Base-by-base conservation (phyloP, 2,113 vertebrate species). In the Ardeotis arabs region DNA sequence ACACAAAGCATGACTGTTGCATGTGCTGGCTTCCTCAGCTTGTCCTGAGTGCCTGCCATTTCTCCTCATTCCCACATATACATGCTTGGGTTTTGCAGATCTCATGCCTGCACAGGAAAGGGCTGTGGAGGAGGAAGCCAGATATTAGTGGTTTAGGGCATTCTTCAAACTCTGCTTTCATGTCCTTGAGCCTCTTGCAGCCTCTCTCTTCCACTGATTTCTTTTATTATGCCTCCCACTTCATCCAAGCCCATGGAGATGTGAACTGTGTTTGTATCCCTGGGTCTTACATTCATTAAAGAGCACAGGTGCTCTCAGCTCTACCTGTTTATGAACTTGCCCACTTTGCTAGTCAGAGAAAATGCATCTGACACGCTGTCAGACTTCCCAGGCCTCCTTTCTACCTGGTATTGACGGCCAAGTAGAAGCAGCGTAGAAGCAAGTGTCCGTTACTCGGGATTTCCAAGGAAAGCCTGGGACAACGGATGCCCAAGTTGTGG, bases 391-490 rank as follows among this genome's bases (percentile, higher is more conserved):
- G 18, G 21, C 10, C 23, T 39, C 18, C 10, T 49, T 62, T 45
- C 24, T 16, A 11, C 12, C 81, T 33, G 66, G 56, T 7, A 4
- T 25, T 41, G 68, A 18, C n/a, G 73, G 59, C 80, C 52, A 56
- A 7, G 21, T 63, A 90, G 83, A 53, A 58, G 84, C 55, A 28
- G 21, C 28, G 5, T 15, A 31, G 82, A 41, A 88, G 77, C 89
- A 90, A 63, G 45, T 76, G 41, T 66, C 79, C 73, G 21, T 91
- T 84, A 45, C 91, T 64, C 16, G 4, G 53, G 81, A 56, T 95
- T 95, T 96, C 94, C 96, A 77, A 75, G 70, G 56, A 73, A 81
- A 85, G 23, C 70, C 44, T 79, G 66, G 33, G 70, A 62, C 27
- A 15, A 53, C 7, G 9, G 50, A 58, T 85, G 86, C 76, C 79